Conservation (phyloP, 1,140 invertebrate genomes). For the Cydia pomonella region DNA sequence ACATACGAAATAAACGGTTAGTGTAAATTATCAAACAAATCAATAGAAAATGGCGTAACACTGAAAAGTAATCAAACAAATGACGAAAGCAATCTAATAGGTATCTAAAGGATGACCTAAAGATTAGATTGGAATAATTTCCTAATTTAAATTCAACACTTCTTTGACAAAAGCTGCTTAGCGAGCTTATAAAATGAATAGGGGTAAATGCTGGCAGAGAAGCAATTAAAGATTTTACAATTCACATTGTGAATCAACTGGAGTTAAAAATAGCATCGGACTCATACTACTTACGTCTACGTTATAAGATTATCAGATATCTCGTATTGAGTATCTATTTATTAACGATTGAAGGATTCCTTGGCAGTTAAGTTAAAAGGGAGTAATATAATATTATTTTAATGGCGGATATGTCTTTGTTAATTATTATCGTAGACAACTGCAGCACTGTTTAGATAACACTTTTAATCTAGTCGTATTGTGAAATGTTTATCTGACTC, state of each 20-base stretch:
- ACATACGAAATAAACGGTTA: no score
- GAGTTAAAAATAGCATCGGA: background rate
- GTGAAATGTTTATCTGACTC: constrained; percentile 6
- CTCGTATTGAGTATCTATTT: background rate
- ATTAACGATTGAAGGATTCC: background rate
- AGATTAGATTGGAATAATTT: no score
- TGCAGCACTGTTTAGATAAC: constrained; percentile 10
- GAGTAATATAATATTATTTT: background rate
- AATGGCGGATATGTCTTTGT: background rate
- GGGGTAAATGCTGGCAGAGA: background rate
- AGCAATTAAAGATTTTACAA: background rate
- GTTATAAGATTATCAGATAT: constrained; percentile 2
- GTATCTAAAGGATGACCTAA: no score
- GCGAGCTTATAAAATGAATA: no score
- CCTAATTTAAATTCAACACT: no score
- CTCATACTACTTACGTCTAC: background rate
- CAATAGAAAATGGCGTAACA: no score
- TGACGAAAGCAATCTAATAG: no score
- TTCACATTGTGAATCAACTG: background rate
- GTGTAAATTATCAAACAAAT: no score
- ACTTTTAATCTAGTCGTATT: constrained; percentile 6
- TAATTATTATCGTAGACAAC: background rate
- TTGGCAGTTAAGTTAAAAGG: background rate
- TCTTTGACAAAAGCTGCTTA: no score
- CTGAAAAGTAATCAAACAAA: no score